A percentile compares a stretch with the other conserved stretches of the same genome.
Evolutionary conservation across 1,140 invertebrate species (phyloP).

Genomic region (Drosophila nasuta): DNA sequence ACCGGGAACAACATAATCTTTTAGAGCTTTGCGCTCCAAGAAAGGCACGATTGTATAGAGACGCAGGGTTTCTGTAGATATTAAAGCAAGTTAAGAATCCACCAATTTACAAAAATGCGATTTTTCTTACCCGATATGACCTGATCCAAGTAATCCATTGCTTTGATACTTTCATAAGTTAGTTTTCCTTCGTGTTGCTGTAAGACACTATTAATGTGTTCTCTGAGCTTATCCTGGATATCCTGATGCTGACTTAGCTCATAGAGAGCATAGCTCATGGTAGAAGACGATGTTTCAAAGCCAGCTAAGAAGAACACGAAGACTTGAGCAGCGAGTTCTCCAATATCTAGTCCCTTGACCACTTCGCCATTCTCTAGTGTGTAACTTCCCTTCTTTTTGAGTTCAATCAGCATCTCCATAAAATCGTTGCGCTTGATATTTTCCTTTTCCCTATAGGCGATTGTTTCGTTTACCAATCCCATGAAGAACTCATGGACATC

Average conservation of each 20-base stretch:
- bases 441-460: slow-evolving; percentile 85
- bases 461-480: slow-evolving; percentile 84
- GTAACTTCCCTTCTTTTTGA: slow-evolving; percentile 74
- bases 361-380: slow-evolving; percentile 63
- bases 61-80: slow-evolving; percentile 87
- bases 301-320: slow-evolving; percentile 89
- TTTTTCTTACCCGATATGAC: slow-evolving; percentile 85
- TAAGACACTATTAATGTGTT: slow-evolving; percentile 85
- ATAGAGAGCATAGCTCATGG: slow-evolving; percentile 85
- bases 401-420: slow-evolving; percentile 86
- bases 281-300: slow-evolving; percentile 86
- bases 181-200: slow-evolving; percentile 85
- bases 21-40: slow-evolving; percentile 87
- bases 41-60: slow-evolving; percentile 88
- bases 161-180: slow-evolving; percentile 86
- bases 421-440: slow-evolving; percentile 86
- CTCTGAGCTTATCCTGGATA: slow-evolving; percentile 85
- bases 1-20: slow-evolving; percentile 87
- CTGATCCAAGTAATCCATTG: slow-evolving; percentile 87
- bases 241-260: slow-evolving; percentile 85
- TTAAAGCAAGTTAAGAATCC: neutral
- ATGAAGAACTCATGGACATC: slow-evolving; percentile 86
- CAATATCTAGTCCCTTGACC: slow-evolving; percentile 50
- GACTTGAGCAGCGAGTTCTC: slow-evolving; percentile 85
- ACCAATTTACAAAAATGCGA: neutral